Conservation (phyloP, 2,888 invertebrate genomes). For the Eilema depressum region DNA sequence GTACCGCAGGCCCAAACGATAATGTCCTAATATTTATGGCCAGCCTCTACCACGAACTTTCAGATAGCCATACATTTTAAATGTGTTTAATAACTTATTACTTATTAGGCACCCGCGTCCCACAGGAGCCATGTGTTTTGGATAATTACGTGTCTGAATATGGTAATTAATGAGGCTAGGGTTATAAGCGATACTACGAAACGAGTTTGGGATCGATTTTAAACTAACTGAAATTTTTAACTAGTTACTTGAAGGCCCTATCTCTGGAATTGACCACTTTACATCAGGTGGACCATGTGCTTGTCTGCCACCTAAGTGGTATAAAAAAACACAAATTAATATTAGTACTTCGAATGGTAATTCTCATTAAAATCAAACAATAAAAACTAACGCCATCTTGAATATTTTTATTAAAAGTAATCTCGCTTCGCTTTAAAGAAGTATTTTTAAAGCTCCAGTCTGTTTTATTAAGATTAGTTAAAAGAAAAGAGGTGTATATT, state of each 20-base stretch:
- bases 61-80: background rate
- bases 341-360: too few relatives aligned
- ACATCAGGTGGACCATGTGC: too few relatives aligned
- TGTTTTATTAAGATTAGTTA: slow-evolving; percentile 16
- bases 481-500: slow-evolving; percentile 8
- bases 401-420: background rate
- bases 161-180: background rate
- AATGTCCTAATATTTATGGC: background rate
- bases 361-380: background rate
- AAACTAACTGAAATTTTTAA: too few relatives aligned
- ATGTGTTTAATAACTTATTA: slow-evolving; percentile 2
- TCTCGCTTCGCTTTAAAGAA: background rate
- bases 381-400: background rate
- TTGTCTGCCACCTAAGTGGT: too few relatives aligned
- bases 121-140: background rate
- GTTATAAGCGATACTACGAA: background rate
- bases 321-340: too few relatives aligned
- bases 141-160: background rate
- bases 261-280: too few relatives aligned
- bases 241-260: too few relatives aligned
- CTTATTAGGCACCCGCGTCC: background rate
- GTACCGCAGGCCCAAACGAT: background rate
- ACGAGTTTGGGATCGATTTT: too few relatives aligned
- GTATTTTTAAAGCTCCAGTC: background rate
- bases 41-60: background rate